Base-by-base conservation (phyloP, 2,113 vertebrate genomes). In the Gymnogyps californianus region DNA sequence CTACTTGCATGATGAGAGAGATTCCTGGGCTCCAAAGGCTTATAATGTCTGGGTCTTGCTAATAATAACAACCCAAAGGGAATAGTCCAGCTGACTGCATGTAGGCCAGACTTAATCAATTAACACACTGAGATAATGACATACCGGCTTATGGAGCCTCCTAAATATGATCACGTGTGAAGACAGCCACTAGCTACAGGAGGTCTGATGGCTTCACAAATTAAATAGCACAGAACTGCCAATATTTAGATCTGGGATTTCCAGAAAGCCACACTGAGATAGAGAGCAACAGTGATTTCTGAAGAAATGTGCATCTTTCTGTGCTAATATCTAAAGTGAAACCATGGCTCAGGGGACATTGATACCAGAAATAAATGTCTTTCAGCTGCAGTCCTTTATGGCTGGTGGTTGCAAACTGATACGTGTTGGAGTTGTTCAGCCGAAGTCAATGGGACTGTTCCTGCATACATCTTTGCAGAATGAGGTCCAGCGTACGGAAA, bases 51-150 rank as follows among this genome's bases (percentile, higher is more conserved):
- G 44, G 9, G 32, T 82, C 61, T 89, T 94, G 66, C 81, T 96
- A 82, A 87, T 81, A 90, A 62, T 69, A 90, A 80, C 34, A 87
- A 54, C 19, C 40, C 57, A 46, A 89, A 87, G 67, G 72, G 83
- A 88, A 64, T 29, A 49, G 67, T 52, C 89, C 94, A 62, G 42
- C 74, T 80, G 77, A 84, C 65, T 79, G 42, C 42, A 75, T 79
- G n/a, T 87, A 64, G 93, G 89, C 69, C 87, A 94, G 84, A 76
- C 87, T 89, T 95, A 89, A 76, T 82, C 82, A 89, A 89, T 79
- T 93, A 94, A 74, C 81, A 80, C 89, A 51, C 71, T n/a, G n/a
- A 70, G 75, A 87, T 91, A 90, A 89, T 58, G 75, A 83, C 74
- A 80, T 40, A 49, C 25, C 54, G 83, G 57, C 55, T 83, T 46